A percentile compares a stretch with the other conserved stretches of the same genome.
Evolutionary conservation across 2,113 vertebrate genomes (phyloP).

Genomic region (Podarcis muralis): DNA sequence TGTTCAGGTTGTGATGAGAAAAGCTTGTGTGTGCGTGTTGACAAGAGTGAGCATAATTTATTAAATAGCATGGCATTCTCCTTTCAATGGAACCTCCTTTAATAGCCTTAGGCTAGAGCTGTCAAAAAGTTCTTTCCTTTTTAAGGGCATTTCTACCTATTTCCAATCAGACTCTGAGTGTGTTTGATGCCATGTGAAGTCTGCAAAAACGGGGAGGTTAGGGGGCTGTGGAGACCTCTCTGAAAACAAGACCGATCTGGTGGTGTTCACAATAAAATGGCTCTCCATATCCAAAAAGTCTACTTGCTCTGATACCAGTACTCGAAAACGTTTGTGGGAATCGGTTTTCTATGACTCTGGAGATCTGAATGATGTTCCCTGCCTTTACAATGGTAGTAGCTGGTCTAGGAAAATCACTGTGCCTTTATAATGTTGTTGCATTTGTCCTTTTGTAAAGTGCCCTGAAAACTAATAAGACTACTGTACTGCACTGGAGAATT

Average conservation of each 20-base stretch:
- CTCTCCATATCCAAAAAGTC: not conserved
- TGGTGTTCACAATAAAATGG: not conserved
- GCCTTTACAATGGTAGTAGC: not conserved
- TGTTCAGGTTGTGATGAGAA: not conserved
- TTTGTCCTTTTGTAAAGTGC: not conserved
- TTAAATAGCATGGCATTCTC: not conserved
- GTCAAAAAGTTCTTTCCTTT: not conserved
- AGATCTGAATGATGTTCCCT: not conserved
- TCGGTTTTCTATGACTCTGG: not conserved
- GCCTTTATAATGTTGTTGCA: not conserved
- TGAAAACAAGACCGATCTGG: not conserved
- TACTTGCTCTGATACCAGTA: not conserved
- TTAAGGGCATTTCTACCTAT: not conserved
- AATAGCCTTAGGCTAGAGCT: not conserved
- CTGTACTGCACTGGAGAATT: not conserved
- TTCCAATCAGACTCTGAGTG: not conserved
- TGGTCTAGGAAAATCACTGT: not conserved
- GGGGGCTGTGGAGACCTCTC: not conserved
- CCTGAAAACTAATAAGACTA: not conserved
- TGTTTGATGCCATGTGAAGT: not conserved
- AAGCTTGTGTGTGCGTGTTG: not conserved
- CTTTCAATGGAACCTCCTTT: not conserved
- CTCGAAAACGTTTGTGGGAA: not conserved
- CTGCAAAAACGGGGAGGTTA: not conserved
- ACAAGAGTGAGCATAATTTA: not conserved